phyloP scores from a whole-genome alignment of 2,888 invertebrate species.

The Chydorus sphaericus region DNA sequence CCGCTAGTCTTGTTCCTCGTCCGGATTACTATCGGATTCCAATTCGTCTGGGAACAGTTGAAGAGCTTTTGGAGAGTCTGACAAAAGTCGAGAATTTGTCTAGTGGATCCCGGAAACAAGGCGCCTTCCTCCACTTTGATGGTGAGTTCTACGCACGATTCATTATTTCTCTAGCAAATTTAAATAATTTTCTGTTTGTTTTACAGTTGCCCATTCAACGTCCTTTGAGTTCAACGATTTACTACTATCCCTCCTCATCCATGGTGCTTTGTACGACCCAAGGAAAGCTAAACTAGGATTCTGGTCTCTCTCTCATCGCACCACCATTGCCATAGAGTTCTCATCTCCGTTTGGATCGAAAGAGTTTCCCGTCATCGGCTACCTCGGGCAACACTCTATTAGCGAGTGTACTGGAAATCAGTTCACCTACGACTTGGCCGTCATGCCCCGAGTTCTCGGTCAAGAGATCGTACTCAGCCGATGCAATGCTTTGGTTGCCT shows the following conservation, averaged over 20 bases:
- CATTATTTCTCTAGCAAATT: too few species aligned
- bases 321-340: constrained; percentile 1
- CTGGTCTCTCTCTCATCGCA: background rate
- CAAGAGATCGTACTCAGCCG: background rate
- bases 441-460: constrained; percentile 1
- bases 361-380: background rate
- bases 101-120: background rate
- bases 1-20: background rate
- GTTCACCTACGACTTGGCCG: constrained; percentile 5
- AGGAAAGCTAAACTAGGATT: constrained; percentile 3
- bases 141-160: too few species aligned
- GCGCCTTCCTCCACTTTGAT: background rate
- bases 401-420: background rate
- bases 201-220: constrained; percentile 1
- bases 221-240: constrained; percentile 7
- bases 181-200: too few species aligned
- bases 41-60: background rate
- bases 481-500: background rate
- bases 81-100: background rate
- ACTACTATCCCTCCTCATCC: constrained; percentile 3
- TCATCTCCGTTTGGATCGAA: background rate
- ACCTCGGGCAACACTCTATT: background rate
- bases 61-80: constrained; percentile 6
- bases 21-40: constrained; percentile 4
- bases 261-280: constrained; percentile 7